phyloP scores from a whole-genome alignment of 2,888 invertebrate genomes.

The Tryphoninae sp. region DNA sequence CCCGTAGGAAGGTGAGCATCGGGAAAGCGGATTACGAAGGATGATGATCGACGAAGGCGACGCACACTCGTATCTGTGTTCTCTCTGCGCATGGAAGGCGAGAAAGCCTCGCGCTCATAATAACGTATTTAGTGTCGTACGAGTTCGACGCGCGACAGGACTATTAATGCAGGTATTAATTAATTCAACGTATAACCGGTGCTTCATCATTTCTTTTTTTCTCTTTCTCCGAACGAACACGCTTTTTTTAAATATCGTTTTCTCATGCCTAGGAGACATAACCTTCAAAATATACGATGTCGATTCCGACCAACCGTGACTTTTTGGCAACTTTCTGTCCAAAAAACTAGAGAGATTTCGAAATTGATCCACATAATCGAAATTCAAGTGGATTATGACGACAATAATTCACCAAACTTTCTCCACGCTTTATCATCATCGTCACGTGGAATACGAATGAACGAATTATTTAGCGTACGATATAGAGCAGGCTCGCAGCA shows the following conservation, averaged over 20 bases:
- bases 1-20: conserved; percentile 1
- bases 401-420: conserved; percentile 66
- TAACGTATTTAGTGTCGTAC: conserved; percentile 3
- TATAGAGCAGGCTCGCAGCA: conserved; percentile 37
- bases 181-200: conserved; percentile 4
- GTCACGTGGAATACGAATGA: conserved; percentile 66
- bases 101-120: conserved; percentile 8
- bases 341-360: conserved; percentile 5
- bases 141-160: conserved; percentile 5
- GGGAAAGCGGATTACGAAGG: conserved; percentile 49
- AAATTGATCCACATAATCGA: conserved; percentile 6
- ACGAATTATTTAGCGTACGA: conserved; percentile 70
- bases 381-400: background rate
- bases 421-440: conserved; percentile 62
- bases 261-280: background rate
- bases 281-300: background rate
- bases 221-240: background rate
- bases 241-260: too few species aligned
- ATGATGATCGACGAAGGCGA: conserved; percentile 32
- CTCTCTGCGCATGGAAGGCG: background rate
- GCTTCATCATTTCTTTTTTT: background rate
- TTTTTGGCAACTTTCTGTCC: background rate
- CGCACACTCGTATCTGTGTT: conserved; percentile 5
- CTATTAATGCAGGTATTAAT: conserved; percentile 12
- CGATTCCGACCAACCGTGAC: background rate